Evolutionary conservation across 1,140 invertebrate genomes (phyloP), one percentile per base, ranked within the genome.

Genomic region (Scaptomyza graminum): DNA sequence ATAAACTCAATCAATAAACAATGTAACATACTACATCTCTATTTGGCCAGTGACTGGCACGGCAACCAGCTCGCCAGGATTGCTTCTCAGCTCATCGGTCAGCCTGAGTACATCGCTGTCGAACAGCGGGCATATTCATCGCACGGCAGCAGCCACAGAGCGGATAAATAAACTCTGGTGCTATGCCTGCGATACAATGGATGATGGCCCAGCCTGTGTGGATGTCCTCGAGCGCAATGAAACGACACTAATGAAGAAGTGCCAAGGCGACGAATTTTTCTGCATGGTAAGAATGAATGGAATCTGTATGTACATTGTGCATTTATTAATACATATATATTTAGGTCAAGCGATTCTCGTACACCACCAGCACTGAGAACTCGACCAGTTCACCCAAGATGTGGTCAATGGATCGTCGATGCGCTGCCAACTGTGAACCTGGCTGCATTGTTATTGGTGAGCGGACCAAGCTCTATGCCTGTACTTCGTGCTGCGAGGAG

Each of bases 361-460:
- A 96, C 78, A 96, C 96, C 1, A 96, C 95, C 12, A 96, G 95
- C 46, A 96, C 94, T 5, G 96, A 96, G 80, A 96, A 96, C 79
- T 95, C 95, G 3, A 96, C 96, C 0, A 95, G 94, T 0, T 93
- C 92, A 2, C 93, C 95, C 3, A 95, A 95, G 87, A 94, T 97
- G 92, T 97, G 96, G 96, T 95, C 96, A 0, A 77, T 97, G 37
- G 95, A 97, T 91, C 93, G 97, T 3, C 96, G 96, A 74, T 97
- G 97, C 81, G 94, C 95, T 0, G 95, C 94, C 60, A 95, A 95
- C 82, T 97, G 97, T 90, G 96, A 97, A 71, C 94, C 96, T 0
- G 96, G 96, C 8, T 97, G 96, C 91, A 96, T 97, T 66, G 94
- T 97, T 6, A 97, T 97, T 64, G 96, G 95, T 0, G 97, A 97